Base-by-base conservation (phyloP, 2,888 invertebrate genomes). In the Hoplodrina ambigua region DNA sequence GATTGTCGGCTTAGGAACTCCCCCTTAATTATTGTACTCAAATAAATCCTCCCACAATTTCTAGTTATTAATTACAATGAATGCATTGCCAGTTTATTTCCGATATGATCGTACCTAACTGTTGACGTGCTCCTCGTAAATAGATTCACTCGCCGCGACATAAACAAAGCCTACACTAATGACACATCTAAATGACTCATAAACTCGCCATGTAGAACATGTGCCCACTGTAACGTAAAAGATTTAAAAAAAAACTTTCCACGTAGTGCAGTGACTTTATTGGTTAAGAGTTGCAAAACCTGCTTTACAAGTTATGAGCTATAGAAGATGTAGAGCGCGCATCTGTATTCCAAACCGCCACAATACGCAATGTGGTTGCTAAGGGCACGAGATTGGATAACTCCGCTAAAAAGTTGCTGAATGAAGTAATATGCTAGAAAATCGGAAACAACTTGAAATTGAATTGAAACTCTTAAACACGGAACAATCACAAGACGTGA, bases 11-110 rank as follows among this genome's bases (percentile, higher is more conserved):
- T 87, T 89, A 83, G 83, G 85, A 86, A 87, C 85, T 85, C 86
- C 78, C 63, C 82, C 80, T 87, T 84, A 88, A 87, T 89, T 86
- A 88, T 90, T 89, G 85, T 89, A 89, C 87, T 87, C 89, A 91
- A 91, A 92, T 91, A 90, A 89, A 87, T 75, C 69, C 69, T 55
- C 56, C 68, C 69, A 80, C 61, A 73, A 63, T 67, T 57, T 53
- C 64, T 66, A 65, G 52, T 58, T 56, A 65, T 56, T 75, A 33
- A 57, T 64, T 65, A 57, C 44, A 58, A 65, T 54, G 70, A 75
- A 75, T 81, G 69, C 73, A 72, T 69, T 75, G 75, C 68, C 73
- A 80, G 82, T 85, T 84, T 82, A 75, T 84, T 80, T 77, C 81
- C 81, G 75, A 69, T 88, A 85, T 85, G 83, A 82, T 82, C 78